Base-by-base conservation (phyloP, 2,113 vertebrate genomes). In the Fukomys damarensis region DNA sequence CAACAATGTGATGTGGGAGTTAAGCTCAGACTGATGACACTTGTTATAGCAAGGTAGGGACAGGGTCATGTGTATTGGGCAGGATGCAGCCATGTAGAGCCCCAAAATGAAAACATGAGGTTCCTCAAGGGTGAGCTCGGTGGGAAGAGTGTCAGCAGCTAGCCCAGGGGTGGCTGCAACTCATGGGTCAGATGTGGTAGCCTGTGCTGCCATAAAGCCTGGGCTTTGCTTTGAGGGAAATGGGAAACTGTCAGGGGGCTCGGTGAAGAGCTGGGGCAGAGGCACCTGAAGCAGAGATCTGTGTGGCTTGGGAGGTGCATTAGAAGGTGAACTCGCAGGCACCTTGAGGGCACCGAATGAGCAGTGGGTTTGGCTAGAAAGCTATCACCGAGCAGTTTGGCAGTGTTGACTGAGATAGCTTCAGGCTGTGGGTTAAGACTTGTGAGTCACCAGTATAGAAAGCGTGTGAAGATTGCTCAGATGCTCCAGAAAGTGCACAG, bases 111-210 rank as follows among this genome's bases (percentile, higher is more conserved):
- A 16, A 70, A 30, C n/a, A 17, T 13, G 16, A 24, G 59, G 56
- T 61, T 63, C 26, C 54, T 24, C 68, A 0, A 11, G 13, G 46
- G 0, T 1, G 19, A n/a, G 32, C 26, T 3, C 41, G 14, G 32
- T 22, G 30, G 35, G 4, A 17, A 12, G 76, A 52, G 19, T 20
- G 43, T 30, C 5, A 12, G 61, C 68, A 35, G 2, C 74, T 70
- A 49, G 10, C n/a, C n/a, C 0, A 13, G 26, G 35, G 70, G 3
- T 0, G 1, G 35, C 26, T 12, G 16, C 32, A 1, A 3, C 17
- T 30, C 4, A 0, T 3, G 30, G 49, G 12, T 66, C 20, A 17
- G 13, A 63, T 28, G 1, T 2, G 22, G 20, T 35, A 22, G 70
- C 41, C 63, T 66, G 6, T 49, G 46, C 13, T 59, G 14, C 32